Evolutionary conservation across 2,888 invertebrate species (phyloP), one percentile per base, ranked within the genome.

Genomic region (Timema podura): DNA sequence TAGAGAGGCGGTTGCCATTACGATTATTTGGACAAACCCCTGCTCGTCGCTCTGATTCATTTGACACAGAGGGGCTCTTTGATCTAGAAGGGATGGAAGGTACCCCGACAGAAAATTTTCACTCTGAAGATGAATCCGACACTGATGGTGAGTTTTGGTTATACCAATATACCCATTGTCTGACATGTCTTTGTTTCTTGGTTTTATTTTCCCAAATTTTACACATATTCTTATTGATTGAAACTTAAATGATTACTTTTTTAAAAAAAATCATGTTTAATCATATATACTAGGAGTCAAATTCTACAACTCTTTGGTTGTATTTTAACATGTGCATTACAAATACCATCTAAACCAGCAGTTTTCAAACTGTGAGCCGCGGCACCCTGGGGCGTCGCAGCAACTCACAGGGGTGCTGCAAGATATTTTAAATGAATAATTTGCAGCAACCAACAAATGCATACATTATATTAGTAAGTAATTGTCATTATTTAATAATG

Each of bases 21-120:
- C 70, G 64, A 49, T 30, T 72, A 15, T 68, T 69, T 46, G 65
- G 64, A 16, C 70, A 71, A 47, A 13, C 16, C 8, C 57, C 64
- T 9, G 9, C 66, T 5, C 45, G 54, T 45, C 64, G 59, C 44
- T 45, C 71, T 8, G 30, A 65, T 51, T 73, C 73, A 69, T 81
- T 86, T 71, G 90, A 90, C 76, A 85, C 88, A 11, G 91, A 92
- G 80, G 89, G 89, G 71, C 83, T 93, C 73, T 93, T 94, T 78
- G 88, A 89, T 76, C 83, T 94, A 76, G 94, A 94, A 80, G 92
- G 89, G 67, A 86, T 86, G 81, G 89, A 90, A 76, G 83, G 83
- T 51, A 76, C 74, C 49, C 73, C 71, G n/a, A 74, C 74, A 44
- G 76, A 77, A 45, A 78, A 77, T 67, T 77, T 76, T 68, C 76